Conservation (phyloP, 1,140 invertebrate genomes). For the Capitella teleta region DNA sequence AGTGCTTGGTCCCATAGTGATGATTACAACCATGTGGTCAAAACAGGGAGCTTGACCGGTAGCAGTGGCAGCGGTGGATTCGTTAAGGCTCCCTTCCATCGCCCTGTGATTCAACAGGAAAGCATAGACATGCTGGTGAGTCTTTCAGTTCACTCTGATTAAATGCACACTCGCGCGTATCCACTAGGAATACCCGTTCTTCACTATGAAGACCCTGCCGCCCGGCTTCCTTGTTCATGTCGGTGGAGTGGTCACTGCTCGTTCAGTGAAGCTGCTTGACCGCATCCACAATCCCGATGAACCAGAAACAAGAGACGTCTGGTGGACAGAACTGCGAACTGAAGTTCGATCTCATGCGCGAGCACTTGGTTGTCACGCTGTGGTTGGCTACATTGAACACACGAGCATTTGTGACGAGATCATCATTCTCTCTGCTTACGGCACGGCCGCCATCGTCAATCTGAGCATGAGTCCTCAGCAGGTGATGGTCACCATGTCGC, state of each 20-base stretch:
- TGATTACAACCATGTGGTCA: too few species aligned
- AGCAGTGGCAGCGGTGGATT: slow-evolving; percentile 27
- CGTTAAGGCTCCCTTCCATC: slow-evolving; percentile 12
- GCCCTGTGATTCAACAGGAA: slow-evolving; percentile 28
- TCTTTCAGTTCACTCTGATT: too few species aligned
- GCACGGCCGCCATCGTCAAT: slow-evolving; percentile 77
- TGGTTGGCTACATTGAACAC: slow-evolving; percentile 79
- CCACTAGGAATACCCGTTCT: slow-evolving; percentile 80
- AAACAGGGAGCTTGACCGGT: slow-evolving; percentile 27
- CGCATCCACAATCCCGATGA: slow-evolving; percentile 61
- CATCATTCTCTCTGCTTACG: slow-evolving; percentile 80
- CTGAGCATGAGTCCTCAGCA: background rate
- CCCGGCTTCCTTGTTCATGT: slow-evolving; percentile 75
- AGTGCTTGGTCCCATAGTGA: too few species aligned
- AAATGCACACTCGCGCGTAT: slow-evolving; percentile 57
- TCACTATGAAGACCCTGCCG: slow-evolving; percentile 84
- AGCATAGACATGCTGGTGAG: slow-evolving; percentile 40
- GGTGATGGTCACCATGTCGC: background rate
- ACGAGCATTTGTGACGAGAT: slow-evolving; percentile 90
- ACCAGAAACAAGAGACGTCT: slow-evolving; percentile 76
- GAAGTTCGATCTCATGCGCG: slow-evolving; percentile 85
- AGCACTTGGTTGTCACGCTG: slow-evolving; percentile 82
- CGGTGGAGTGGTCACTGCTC: slow-evolving; percentile 59
- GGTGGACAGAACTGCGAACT: slow-evolving; percentile 91
- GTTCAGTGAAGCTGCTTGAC: slow-evolving; percentile 78